phyloP scores from a whole-genome alignment of 2,113 vertebrate species.

The Electrona antarctica region DNA sequence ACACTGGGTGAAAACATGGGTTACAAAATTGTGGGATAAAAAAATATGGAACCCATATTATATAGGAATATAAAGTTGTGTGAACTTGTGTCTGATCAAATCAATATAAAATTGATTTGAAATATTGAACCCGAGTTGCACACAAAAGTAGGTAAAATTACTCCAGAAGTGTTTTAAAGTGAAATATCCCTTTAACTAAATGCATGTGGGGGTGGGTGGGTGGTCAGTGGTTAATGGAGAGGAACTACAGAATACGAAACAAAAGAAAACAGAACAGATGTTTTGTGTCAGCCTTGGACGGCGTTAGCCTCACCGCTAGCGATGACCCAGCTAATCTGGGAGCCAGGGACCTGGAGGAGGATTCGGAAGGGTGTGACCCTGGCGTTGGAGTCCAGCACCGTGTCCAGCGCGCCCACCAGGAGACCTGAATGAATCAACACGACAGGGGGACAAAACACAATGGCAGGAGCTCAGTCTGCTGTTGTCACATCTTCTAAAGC shows the following conservation, averaged over 20 bases:
- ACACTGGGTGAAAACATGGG: too few relatives aligned
- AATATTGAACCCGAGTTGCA: too few relatives aligned
- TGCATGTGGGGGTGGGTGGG: too few relatives aligned
- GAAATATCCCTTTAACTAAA: too few relatives aligned
- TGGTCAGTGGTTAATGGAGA: too few relatives aligned
- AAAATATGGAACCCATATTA: too few relatives aligned
- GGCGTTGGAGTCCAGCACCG: constrained; percentile 92
- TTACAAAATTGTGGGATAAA: too few relatives aligned
- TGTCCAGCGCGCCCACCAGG: constrained; percentile 93
- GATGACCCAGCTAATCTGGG: constrained; percentile 93
- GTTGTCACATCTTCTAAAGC: background rate
- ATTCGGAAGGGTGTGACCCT: constrained; percentile 92
- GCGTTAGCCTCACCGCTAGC: constrained; percentile 88
- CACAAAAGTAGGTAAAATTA: too few relatives aligned
- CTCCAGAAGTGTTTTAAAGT: too few relatives aligned
- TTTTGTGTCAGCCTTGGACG: background rate
- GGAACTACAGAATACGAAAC: background rate
- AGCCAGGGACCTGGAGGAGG: constrained; percentile 92
- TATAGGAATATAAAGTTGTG: too few relatives aligned
- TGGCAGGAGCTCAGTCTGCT: background rate
- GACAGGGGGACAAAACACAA: background rate
- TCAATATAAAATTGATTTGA: too few relatives aligned
- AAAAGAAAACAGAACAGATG: background rate
- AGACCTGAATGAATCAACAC: constrained; percentile 79
- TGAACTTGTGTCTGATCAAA: too few relatives aligned